A percentile compares a stretch with the other conserved stretches of the same genome.
Conservation (phyloP, 2,888 invertebrate species). For the Emmelina monodactyla region DNA sequence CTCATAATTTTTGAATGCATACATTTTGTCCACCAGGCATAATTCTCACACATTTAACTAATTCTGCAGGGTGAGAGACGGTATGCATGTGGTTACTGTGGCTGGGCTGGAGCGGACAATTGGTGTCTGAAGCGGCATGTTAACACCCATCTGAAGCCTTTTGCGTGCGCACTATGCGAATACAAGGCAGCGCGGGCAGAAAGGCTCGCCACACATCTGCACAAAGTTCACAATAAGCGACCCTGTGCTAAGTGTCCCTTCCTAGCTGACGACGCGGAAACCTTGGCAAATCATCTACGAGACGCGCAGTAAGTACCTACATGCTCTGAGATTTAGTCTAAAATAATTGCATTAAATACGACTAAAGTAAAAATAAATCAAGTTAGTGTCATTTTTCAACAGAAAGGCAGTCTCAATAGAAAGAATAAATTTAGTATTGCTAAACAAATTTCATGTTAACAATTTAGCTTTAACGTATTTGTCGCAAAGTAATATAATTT, state of each 20-base stretch:
- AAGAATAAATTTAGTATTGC: too few relatives aligned
- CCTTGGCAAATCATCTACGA: slow-evolving; percentile 79
- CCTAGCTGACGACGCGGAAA: slow-evolving; percentile 83
- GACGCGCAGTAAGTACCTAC: slow-evolving; percentile 73
- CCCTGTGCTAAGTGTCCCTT: slow-evolving; percentile 89
- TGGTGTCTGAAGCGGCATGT: slow-evolving; percentile 93
- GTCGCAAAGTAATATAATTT: too few relatives aligned
- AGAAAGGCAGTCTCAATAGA: too few relatives aligned
- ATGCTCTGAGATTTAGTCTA: not conserved
- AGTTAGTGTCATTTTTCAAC: too few relatives aligned
- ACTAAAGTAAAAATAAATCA: too few relatives aligned
- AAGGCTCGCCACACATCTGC: slow-evolving; percentile 86
- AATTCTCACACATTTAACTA: too few relatives aligned
- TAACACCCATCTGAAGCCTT: slow-evolving; percentile 92
- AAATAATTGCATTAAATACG: too few relatives aligned
- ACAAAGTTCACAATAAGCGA: slow-evolving; percentile 91
- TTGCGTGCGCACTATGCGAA: slow-evolving; percentile 88
- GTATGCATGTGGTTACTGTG: slow-evolving; percentile 88
- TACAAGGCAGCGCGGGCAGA: slow-evolving; percentile 94
- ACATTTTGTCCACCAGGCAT: too few relatives aligned
- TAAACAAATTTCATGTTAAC: too few relatives aligned
- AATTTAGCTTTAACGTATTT: too few relatives aligned
- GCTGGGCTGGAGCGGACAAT: slow-evolving; percentile 93
- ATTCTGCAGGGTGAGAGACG: slow-evolving; percentile 75
- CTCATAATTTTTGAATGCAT: too few relatives aligned